Evolutionary conservation across 2,797 vertebrate genomes (phyloP).

Genomic region (Cossypha caffra): DNA sequence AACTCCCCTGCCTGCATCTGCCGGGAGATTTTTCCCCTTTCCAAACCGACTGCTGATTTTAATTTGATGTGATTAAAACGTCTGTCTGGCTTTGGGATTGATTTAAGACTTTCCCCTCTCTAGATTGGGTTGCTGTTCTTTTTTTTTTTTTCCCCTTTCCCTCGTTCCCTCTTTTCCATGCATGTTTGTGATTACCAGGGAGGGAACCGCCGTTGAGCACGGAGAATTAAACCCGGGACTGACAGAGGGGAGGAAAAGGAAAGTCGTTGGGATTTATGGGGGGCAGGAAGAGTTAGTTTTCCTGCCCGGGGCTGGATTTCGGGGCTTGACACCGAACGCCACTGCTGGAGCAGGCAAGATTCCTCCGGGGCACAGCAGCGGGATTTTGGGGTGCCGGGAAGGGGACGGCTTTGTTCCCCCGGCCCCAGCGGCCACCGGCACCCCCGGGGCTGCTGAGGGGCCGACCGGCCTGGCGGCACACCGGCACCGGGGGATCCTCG

Average conservation of each 20-base stretch:
- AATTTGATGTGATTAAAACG: constrained; percentile 69
- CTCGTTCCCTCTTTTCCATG: constrained; percentile 61
- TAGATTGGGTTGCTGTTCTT: background rate
- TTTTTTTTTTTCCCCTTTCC: background rate
- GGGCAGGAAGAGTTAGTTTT: background rate
- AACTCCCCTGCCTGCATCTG: background rate
- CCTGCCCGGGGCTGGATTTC: background rate
- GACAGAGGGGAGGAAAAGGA: constrained; percentile 62
- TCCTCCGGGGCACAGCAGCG: background rate
- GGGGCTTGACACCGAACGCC: background rate
- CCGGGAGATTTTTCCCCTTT: background rate
- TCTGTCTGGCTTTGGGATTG: constrained; percentile 65
- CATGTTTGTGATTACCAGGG: constrained; percentile 72
- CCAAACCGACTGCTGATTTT: constrained; percentile 53
- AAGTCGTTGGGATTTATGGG: constrained; percentile 16
- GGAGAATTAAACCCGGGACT: constrained; percentile 52
- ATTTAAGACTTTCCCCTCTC: constrained; percentile 60
- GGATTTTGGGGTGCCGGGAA: background rate
- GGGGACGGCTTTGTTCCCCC: background rate
- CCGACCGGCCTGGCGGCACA: background rate
- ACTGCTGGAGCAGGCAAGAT: background rate
- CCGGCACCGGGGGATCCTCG: background rate
- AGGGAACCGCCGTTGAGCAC: constrained; percentile 51
- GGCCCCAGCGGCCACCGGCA: background rate
- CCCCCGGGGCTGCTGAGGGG: background rate